phyloP scores from a whole-genome alignment of 2,888 invertebrate species.

The Carpatolechia fugitivella region DNA sequence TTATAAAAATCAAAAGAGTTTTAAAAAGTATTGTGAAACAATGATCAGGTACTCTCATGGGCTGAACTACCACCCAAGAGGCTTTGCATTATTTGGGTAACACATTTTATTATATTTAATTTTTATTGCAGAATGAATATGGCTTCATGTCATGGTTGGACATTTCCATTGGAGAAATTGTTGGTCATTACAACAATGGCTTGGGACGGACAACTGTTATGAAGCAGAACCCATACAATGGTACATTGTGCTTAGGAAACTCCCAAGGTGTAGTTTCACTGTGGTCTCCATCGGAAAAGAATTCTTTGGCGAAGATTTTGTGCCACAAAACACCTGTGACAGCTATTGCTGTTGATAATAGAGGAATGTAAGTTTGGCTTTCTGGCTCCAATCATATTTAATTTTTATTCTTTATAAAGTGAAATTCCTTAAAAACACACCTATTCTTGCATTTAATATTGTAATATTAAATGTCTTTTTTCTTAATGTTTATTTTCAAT shows the following conservation, averaged over 20 bases:
- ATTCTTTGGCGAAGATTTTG: slow-evolving; percentile 93
- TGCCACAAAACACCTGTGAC: slow-evolving; percentile 92
- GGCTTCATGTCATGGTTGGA: slow-evolving; percentile 96
- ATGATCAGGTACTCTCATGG: no score
- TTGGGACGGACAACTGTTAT: slow-evolving; percentile 89
- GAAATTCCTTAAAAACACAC: no score
- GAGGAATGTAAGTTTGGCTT: slow-evolving; percentile 84
- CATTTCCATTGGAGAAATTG: slow-evolving; percentile 94
- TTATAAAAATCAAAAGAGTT: no score
- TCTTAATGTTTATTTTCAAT: no score
- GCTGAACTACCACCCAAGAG: no score
- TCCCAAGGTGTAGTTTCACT: slow-evolving; percentile 94
- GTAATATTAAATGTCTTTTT: no score
- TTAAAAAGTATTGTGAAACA: no score
- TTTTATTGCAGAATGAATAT: slow-evolving; percentile 77
- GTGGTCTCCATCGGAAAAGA: slow-evolving; percentile 94
- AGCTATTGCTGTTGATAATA: slow-evolving; percentile 89
- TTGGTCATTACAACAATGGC: slow-evolving; percentile 86
- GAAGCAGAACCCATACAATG: slow-evolving; percentile 97
- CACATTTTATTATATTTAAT: neutral
- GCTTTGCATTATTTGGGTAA: neutral
- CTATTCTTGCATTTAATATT: no score
- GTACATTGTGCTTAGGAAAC: slow-evolving; percentile 93
- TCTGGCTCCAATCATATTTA: no score
- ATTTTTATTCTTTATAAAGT: no score